phyloP scores from a whole-genome alignment of 2,113 vertebrate species.

The Chascanopsetta lugubris region DNA sequence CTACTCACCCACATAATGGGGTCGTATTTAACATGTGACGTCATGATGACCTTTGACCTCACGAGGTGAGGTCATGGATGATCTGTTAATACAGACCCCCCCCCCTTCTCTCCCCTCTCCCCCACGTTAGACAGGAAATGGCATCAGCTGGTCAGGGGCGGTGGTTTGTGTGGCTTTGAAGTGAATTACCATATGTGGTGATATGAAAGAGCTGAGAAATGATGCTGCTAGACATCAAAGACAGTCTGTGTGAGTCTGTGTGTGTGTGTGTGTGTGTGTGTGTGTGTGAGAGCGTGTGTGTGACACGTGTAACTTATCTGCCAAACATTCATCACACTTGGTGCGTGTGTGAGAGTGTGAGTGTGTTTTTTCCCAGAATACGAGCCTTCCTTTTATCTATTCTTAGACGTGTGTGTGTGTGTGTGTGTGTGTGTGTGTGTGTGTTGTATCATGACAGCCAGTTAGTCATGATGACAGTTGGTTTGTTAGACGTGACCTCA shows the following conservation, averaged over 20 bases:
- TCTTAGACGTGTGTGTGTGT: slow-evolving; percentile 64
- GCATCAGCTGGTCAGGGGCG: slow-evolving; percentile 33
- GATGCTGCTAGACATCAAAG: slow-evolving; percentile 63
- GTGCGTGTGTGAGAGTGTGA: slow-evolving; percentile 24
- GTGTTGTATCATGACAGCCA: slow-evolving; percentile 7
- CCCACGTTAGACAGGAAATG: slow-evolving; percentile 36
- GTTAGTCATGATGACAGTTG: slow-evolving; percentile 39
- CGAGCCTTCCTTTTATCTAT: slow-evolving; percentile 68
- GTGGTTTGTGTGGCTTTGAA: slow-evolving; percentile 54
- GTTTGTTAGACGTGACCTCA: slow-evolving; percentile 33
- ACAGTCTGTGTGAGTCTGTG: slow-evolving; percentile 7
- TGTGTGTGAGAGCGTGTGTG: slow-evolving; percentile 10
- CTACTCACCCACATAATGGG: background rate
- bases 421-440: slow-evolving; percentile 41
- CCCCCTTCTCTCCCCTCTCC: slow-evolving; percentile 1
- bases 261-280: slow-evolving; percentile 15
- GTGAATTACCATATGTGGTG: slow-evolving; percentile 72
- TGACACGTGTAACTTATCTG: slow-evolving; percentile 53
- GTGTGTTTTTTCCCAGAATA: slow-evolving; percentile 55
- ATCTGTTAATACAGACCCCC: slow-evolving; percentile 27
- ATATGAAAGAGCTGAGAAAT: slow-evolving; percentile 60
- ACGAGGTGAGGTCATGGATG: slow-evolving; percentile 3
- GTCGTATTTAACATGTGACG: background rate
- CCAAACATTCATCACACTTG: slow-evolving; percentile 66
- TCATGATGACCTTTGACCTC: slow-evolving; percentile 17